Evolutionary conservation across 2,888 invertebrate species (phyloP).

Genomic region (Bugula neritina): DNA sequence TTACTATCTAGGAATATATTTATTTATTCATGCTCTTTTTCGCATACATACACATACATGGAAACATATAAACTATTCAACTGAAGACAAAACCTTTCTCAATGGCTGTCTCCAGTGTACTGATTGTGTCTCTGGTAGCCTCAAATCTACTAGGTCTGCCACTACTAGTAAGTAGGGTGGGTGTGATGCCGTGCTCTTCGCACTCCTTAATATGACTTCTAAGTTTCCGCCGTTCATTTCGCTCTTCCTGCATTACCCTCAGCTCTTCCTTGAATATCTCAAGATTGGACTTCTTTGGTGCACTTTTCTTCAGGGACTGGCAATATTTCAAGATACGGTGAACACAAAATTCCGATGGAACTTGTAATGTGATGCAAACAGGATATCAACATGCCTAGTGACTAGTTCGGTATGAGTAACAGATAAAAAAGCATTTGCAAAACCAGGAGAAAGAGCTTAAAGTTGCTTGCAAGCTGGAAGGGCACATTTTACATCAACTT

Average conservation of each 20-base stretch:
- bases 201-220: conserved; percentile 57
- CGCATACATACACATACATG: too few species aligned
- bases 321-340: background rate
- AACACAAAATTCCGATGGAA: too few species aligned
- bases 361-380: too few species aligned
- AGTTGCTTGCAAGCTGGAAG: too few species aligned
- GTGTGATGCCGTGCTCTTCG: conserved; percentile 20
- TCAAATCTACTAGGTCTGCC: conserved; percentile 27
- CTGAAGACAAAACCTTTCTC: conserved; percentile 14
- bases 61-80: too few species aligned
- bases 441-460: too few species aligned
- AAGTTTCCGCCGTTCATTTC: conserved; percentile 86
- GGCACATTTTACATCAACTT: too few species aligned
- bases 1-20: too few species aligned
- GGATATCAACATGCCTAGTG: too few species aligned
- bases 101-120: background rate
- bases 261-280: conserved; percentile 97
- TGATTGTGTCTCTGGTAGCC: conserved; percentile 18
- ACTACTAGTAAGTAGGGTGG: conserved; percentile 19
- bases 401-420: too few species aligned
- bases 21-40: too few species aligned
- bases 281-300: conserved; percentile 80
- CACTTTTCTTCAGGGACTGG: conserved; percentile 2
- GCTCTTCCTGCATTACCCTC: conserved; percentile 91
- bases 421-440: too few species aligned